Evolutionary conservation across 2,113 vertebrate species (phyloP), one percentile per base, ranked within the genome.

Genomic region (Gavia stellata): DNA sequence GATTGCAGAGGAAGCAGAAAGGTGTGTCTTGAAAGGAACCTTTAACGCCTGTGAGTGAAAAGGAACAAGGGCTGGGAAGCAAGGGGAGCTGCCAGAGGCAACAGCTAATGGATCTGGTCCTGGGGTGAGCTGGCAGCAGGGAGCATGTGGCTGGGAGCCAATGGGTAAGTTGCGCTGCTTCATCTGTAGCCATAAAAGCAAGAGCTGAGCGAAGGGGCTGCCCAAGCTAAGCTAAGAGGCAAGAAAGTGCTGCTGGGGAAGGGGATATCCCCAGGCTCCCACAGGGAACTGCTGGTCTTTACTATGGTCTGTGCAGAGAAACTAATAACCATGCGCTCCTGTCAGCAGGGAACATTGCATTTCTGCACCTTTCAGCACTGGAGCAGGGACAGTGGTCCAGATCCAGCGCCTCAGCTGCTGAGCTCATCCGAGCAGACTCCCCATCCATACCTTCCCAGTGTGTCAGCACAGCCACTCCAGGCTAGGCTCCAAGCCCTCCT

Each of bases 1-100:
- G 73, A 85, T 84, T 96, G 86, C 91, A 95, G 92, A 65, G 83
- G 92, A 90, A 95, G 86, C 81, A 91, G 92, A 94, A 94, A 92
- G 89, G 70, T 95, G 83, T 29, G 3, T 68, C 95, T 95, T 94
- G 81, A 95, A 95, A 97, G 89, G 78, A 95, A 73, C 83, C 74
- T 94, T 94, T 95, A 89, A 75, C 20, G 3, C 70, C 73, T 94
- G 23, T 82, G 53, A 96, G 73, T 77, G 70, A 70, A 90, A 85
- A 94, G 73, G 70, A 91, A 26, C 81, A 82, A 79, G 91, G 49
- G 40, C 52, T 84, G 77, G 56, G 34, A 84, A 81, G 62, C 56
- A 26, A 70, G 70, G 24, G 61, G 81, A 94, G 88, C 88, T 92
- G 92, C 88, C 86, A 53, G 88, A 94, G 92, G 73, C 73, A 86